These are phyloP conservation scores for Thoracochromis brauschi DNA, from an alignment of 2,113 vertebrate genomes.

Conservation along the genomic window DNA sequence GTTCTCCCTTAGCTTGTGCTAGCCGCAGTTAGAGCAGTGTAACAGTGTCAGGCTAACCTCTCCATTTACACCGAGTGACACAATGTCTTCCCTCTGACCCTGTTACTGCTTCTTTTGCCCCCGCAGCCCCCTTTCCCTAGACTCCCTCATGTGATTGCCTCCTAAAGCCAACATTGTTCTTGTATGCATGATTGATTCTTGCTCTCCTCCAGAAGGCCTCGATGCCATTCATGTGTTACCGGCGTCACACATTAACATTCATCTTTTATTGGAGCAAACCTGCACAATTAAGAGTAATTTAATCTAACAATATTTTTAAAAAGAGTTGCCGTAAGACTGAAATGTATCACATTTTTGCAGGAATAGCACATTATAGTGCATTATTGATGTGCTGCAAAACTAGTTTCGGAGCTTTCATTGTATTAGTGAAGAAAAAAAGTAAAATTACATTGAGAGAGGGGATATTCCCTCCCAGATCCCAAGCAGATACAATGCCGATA, in stretches of 20 bases:
- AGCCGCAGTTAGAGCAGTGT: background rate
- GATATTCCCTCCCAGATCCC: background rate
- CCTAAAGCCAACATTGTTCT: conserved; percentile 66
- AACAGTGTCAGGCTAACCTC: background rate
- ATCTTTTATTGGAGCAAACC: background rate
- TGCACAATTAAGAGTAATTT: background rate
- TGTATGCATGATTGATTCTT: conserved; percentile 77
- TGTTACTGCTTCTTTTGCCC: background rate
- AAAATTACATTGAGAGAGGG: background rate
- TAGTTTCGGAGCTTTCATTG: fast-evolving
- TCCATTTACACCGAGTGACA: background rate
- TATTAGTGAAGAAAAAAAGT: background rate
- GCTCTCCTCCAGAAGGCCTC: conserved; percentile 52
- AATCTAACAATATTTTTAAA: background rate
- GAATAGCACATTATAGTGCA: background rate
- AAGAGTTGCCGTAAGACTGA: background rate
- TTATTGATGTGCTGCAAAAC: background rate
- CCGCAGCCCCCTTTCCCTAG: background rate
- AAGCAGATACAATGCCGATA: fast-evolving
- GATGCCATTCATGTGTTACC: conserved; percentile 60
- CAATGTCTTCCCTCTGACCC: background rate
- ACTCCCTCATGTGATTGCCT: conserved; percentile 62
- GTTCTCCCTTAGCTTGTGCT: background rate
- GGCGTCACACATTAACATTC: conserved; percentile 44
- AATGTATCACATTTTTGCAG: background rate